A percentile compares a stretch with the other conserved stretches of the same genome.
These are phyloP conservation scores for Zapornia atra DNA, from an alignment of 2,113 vertebrate species.

Conservation along the genomic window DNA sequence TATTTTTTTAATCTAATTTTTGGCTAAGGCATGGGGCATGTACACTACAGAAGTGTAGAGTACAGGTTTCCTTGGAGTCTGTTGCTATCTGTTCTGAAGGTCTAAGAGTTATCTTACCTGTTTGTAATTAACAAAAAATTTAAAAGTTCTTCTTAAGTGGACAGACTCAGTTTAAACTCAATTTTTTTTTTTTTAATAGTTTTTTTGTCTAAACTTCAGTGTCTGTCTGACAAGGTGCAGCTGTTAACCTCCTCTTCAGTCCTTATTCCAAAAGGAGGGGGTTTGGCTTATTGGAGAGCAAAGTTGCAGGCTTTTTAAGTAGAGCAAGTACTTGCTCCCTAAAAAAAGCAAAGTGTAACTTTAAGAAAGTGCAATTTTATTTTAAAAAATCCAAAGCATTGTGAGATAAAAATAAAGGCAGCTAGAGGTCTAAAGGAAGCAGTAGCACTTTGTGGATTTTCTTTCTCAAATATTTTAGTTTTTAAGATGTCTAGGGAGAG, in stretches of 20 bases:
- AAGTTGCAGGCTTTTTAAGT: background rate
- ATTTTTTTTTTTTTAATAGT: background rate
- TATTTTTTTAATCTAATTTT: background rate
- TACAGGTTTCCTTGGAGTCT: background rate
- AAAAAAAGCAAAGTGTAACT: background rate
- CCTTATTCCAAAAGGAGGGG: background rate
- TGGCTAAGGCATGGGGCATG: background rate
- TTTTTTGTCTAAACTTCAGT: background rate
- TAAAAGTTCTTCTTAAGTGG: background rate
- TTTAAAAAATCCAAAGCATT: background rate
- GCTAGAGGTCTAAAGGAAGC: background rate
- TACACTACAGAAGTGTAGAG: background rate
- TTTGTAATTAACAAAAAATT: background rate
- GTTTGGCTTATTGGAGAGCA: background rate
- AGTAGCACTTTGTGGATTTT: background rate
- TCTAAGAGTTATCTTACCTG: background rate
- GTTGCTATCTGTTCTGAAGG: background rate
- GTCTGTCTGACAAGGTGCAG: background rate
- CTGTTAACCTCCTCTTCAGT: background rate
- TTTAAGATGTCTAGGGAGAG: background rate
- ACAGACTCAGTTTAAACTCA: background rate
- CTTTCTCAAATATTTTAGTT: background rate
- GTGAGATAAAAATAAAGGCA: background rate
- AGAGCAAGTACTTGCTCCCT: background rate
- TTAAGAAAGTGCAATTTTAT: background rate